These are phyloP conservation scores for Climacteris rufus DNA, from an alignment of 2,113 vertebrate species.

Conservation along the genomic window DNA sequence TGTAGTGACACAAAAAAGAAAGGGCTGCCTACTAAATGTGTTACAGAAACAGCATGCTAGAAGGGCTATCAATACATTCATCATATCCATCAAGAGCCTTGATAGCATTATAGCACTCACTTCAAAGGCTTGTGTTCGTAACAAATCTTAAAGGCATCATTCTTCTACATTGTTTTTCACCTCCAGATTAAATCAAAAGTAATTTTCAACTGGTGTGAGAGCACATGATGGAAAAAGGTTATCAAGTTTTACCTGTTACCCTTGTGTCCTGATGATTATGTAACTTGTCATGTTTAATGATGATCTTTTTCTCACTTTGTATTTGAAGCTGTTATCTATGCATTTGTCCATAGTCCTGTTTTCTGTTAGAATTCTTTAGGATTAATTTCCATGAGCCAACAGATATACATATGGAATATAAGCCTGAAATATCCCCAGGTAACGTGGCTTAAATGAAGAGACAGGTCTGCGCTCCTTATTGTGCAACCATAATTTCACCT, in stretches of 20 bases:
- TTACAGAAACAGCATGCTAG: accelerated
- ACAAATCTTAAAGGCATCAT: background rate
- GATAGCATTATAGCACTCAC: background rate
- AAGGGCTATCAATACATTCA: background rate
- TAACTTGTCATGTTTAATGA: background rate
- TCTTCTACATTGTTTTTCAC: background rate
- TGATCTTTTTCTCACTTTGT: background rate
- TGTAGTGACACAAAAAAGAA: background rate
- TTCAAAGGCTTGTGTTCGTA: background rate
- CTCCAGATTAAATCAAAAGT: background rate
- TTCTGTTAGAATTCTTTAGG: background rate
- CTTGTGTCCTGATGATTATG: background rate
- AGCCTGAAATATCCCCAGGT: background rate
- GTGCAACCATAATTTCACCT: background rate
- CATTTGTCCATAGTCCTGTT: background rate
- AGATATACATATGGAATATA: background rate
- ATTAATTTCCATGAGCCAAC: background rate
- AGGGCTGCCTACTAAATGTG: background rate
- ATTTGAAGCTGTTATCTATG: background rate
- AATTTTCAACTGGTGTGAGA: background rate
- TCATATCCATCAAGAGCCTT: background rate
- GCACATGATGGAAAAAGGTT: background rate
- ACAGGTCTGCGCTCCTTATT: background rate
- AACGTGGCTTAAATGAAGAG: background rate
- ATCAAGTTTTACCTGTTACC: background rate